Base-by-base conservation (phyloP, 1,140 invertebrate species). In the Musca vetustissima region DNA sequence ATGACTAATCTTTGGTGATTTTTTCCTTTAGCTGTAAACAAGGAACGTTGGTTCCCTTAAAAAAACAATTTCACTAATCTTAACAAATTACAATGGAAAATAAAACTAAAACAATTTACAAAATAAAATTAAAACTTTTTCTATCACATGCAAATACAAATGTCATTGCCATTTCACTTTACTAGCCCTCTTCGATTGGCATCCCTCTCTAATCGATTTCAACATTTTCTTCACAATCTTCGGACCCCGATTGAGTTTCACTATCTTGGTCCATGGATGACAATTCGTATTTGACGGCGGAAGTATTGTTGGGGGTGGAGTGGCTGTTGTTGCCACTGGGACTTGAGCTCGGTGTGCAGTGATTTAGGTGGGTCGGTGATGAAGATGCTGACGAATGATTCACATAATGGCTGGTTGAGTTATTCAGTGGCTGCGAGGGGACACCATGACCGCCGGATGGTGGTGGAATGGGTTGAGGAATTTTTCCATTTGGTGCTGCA, bases 211-310 rank as follows among this genome's bases (percentile, higher is more conserved):
- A 82, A 72, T 82, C 80, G 25, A 82, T 82, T 71, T 82, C 80
- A 64, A 82, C 80, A 73, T 82, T 82, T 70, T 82, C 80, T 9
- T 73, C 72, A 67, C 78, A 77, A 17, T 74, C 72, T 22, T 82
- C 80, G 25, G 76, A 73, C 0, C 66, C 67, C 0, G 76, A 79
- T 14, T 79, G 73, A 57, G 74, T 77, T 80, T 79, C 78, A 53
- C 73, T 57, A 21, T 52, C 59, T 17, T 11, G 22, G 1, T 53
- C 43, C 66, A 61, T 61, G 32, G 55, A 48, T n/a, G 64, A 25
- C n/a, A 67, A 32, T 13, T 61, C 22, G 15, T 4, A n/a, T n/a
- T 24, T n/a, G 9, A 21, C 14, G 11, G 59, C 17, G 32, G 48
- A 15, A 0, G n/a, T 21, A 28, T n/a, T 55, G 14, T 24, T 17